phyloP scores from a whole-genome alignment of 2,797 vertebrate species.

The Manis javanica region DNA sequence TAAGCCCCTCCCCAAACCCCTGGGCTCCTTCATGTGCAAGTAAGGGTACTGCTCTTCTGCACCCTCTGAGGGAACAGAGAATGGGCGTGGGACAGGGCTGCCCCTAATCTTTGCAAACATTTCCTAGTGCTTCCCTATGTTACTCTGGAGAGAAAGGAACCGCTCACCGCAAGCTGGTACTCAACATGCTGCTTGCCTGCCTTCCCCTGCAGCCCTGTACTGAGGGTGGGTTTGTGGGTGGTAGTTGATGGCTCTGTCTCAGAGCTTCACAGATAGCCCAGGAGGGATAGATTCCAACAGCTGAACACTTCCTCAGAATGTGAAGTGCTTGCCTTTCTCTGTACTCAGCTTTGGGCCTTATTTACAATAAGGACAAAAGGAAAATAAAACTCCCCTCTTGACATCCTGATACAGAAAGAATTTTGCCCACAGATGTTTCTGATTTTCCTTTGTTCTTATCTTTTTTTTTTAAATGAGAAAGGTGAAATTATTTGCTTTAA shows the following conservation, averaged over 20 bases:
- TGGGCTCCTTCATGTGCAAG: background rate
- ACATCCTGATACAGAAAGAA: background rate
- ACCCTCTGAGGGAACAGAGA: background rate
- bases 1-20: background rate
- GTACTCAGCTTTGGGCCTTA: background rate
- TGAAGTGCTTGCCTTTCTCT: background rate
- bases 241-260: background rate
- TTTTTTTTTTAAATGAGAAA: background rate
- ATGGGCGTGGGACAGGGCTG: background rate
- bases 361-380: background rate
- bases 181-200: background rate
- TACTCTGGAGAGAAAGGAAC: background rate
- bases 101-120: background rate
- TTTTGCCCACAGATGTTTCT: background rate
- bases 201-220: background rate
- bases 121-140: background rate
- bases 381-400: background rate
- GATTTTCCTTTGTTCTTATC: background rate
- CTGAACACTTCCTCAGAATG: background rate
- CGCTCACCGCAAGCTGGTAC: background rate
- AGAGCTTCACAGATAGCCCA: background rate
- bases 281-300: background rate
- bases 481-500: background rate
- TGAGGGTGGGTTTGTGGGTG: background rate
- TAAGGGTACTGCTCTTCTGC: background rate